Evolutionary conservation across 2,113 vertebrate genomes (phyloP), one percentile per base, ranked within the genome.

Genomic region (Puma concolor): DNA sequence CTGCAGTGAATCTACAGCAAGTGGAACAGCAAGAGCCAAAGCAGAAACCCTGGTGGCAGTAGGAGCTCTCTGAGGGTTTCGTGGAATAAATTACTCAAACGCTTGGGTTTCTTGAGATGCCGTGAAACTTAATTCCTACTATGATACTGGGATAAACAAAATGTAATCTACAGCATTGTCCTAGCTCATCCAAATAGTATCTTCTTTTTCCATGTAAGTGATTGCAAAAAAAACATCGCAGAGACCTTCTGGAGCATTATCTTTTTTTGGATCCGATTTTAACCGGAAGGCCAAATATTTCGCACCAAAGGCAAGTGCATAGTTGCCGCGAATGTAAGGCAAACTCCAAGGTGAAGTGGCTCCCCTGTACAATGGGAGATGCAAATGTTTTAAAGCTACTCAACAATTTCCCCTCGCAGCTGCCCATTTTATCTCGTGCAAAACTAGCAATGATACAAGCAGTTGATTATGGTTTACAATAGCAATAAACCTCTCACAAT

Each of bases 391-490:
- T 94, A 94, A 93, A 94, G 94, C 97, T 86, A 52, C 90, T 97
- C 88, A 82, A 97, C 93, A 97, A 76, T 98, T 98, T 96, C 92
- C 67, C 86, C 81, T 83, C 90, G 96, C 98, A 98, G 98, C 97
- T 98, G 98, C 94, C 98, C 95, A 88, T 97, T 98, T 98, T 98
- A 74, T 98, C 88, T 96, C 96, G 98, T 98, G 97, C 94, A 98
- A 98, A 99, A 97, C 97, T 97, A 97, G 97, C 97, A 97, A 98
- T 98, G 98, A 98, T 98, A 85, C 98, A 99, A 98, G 98, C 27
- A 15, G 98, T 98, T 99, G 98, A 98, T 99, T 98, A 97, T 98
- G 98, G 98, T 99, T 99, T 99, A 99, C 98, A 99, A 98, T 98
- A 96, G 97, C 97, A 98, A 98, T 99, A 99, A 99, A 99, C 98